Conservation (phyloP, 92 coral and sea anemone genomes). For the Porites cylindrica region DNA sequence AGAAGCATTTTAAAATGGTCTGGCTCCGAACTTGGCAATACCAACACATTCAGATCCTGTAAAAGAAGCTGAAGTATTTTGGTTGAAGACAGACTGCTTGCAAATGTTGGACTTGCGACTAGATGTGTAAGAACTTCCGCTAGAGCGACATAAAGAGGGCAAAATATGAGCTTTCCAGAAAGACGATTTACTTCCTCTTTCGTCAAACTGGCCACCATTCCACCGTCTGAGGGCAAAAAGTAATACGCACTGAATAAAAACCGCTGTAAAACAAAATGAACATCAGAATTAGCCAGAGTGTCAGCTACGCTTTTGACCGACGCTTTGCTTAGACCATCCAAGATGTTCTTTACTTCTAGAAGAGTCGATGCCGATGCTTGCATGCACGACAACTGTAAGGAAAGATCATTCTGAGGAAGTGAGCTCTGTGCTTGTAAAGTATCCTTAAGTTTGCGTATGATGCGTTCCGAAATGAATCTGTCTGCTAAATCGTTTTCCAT, state of each 20-base stretch:
- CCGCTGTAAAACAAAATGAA: constrained; percentile 21
- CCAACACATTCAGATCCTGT: constrained; percentile 31
- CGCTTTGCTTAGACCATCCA: not conserved
- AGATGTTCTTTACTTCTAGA: constrained; percentile 16
- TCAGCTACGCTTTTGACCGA: constrained; percentile 20
- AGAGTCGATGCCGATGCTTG: constrained; percentile 22
- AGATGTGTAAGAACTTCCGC: constrained; percentile 22
- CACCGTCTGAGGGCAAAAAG: not conserved
- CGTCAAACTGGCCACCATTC: not conserved
- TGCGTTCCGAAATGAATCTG: constrained; percentile 34
- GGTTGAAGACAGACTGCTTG: constrained; percentile 28
- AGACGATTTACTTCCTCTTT: constrained; percentile 2
- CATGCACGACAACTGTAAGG: constrained; percentile 27
- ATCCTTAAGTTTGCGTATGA: constrained; percentile 32
- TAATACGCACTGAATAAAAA: constrained; percentile 13
- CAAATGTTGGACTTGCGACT: constrained; percentile 25
- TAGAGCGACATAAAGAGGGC: constrained; percentile 29
- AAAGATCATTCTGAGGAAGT: constrained; percentile 35
- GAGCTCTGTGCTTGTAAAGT: constrained; percentile 49
- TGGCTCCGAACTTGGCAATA: constrained; percentile 21
- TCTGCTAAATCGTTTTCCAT: not conserved
- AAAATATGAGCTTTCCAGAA: constrained; percentile 16
- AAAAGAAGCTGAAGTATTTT: constrained; percentile 25
- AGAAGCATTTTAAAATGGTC: constrained; percentile 36
- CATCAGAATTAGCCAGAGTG: constrained; percentile 7